Base-by-base conservation (phyloP, 1,140 invertebrate genomes). In the Pogonomyrmex californicus region DNA sequence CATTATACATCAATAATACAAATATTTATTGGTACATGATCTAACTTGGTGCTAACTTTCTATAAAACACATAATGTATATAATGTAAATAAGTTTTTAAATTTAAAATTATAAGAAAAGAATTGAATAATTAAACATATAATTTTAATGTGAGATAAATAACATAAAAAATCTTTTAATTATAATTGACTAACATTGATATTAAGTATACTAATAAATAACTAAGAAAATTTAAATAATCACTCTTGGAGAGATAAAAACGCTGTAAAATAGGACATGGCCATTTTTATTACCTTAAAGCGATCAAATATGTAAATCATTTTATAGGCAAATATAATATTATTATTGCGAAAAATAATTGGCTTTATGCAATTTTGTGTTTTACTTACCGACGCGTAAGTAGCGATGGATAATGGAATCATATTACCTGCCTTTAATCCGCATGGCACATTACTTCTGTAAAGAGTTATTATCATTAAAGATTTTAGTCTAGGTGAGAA, bases 401-500 rank as follows among this genome's bases (percentile, higher is more conserved):
- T 76, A 6, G 38, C 0, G 30, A 76, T 60, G 2, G 54, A 17
- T 58, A 76, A 33, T 5, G 54, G 73, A 44, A 76, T 4, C 23
- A 60, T 44, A 14, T 76, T 76, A 44, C 73, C 73, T 58, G 73
- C 73, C 0, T 58, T 60, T 14, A 76, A 60, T 10, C 3, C 0
- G 10, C 73, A 60, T 2, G 54, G 6, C 30, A 60, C 6, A 30
- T 33, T 60, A 2, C 73, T 76, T 76, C 73, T 76, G n/a, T 60
- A 60, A 44, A 58, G 54, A 44, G 23, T 44, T 44, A 76, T 76
- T 6, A 76, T 58, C 12, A 76, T 4, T 41, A 77, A 14, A 77
- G 14, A 47, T 60, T 77, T 62, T 60, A 62, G 2, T 77, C 56
- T 47, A 62, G 56, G 73, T 17, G 73, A 76, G 2, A 41, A 76